phyloP scores from a whole-genome alignment of 2,113 vertebrate species.

The Lanius collurio region DNA sequence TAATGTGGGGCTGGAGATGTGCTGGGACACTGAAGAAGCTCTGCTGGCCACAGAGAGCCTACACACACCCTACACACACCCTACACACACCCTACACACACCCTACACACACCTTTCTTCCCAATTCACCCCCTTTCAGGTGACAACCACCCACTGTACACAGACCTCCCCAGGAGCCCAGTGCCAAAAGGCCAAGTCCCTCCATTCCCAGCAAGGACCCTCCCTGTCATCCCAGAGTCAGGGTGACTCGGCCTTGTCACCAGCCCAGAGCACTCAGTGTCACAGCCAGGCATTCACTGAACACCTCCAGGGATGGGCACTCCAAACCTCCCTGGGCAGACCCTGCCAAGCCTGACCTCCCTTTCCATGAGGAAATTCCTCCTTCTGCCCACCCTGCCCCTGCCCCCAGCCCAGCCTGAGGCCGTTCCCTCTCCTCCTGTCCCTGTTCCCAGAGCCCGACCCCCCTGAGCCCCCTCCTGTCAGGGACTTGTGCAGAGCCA shows the following conservation, averaged over 20 bases:
- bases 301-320: background rate
- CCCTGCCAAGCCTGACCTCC: background rate
- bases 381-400: rapidly evolving
- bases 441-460: too few relatives aligned
- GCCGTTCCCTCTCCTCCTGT: too few relatives aligned
- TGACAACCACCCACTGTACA: background rate
- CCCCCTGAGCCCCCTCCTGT: too few relatives aligned
- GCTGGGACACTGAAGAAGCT: background rate
- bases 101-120: background rate
- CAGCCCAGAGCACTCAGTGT: background rate
- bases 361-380: background rate
- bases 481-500: too few relatives aligned
- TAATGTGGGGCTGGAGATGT: rapidly evolving
- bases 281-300: rapidly evolving
- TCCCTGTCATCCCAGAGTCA: background rate
- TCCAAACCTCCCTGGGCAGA: background rate
- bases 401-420: too few relatives aligned
- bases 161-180: background rate
- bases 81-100: too few relatives aligned
- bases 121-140: too few relatives aligned
- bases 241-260: background rate
- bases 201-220: background rate
- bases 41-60: background rate
- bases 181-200: background rate
- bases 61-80: background rate